Evolutionary conservation across 1,140 invertebrate genomes (phyloP), one percentile per base, ranked within the genome.

Genomic region (Planococcus citri): DNA sequence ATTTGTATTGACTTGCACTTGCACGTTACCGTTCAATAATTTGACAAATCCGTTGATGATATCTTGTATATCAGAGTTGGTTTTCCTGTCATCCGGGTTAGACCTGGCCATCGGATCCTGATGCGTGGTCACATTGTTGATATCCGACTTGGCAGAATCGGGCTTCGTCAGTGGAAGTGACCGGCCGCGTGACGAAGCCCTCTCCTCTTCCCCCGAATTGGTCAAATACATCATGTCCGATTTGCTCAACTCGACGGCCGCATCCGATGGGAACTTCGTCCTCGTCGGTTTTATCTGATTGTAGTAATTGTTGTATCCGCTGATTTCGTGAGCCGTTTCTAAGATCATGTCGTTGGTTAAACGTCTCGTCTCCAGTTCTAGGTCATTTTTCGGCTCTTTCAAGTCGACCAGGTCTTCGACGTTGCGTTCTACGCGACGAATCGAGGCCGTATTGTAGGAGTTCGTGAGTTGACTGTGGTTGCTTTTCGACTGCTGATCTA

Each of bases 11-110:
- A 88, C 86, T n/a, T 71, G 68, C 0, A 88, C 87, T 73, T 92
- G 90, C 0, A 92, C 90, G 73, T 94, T 92, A 0, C 91, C 91
- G 74, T 94, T 92, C 0, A 94, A 78, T 1, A 94, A 77, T 77
- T 94, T 92, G 0, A 94, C 90, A 38, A 95, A 90, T 12, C 91
- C 91, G 8, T 90, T 91, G 68, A 95, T 91, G 14, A 94, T 92
- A 75, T 94, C 92, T 77, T 94, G 89, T 69, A 94, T 92, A 77
- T 93, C 90, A 21, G 88, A 88, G 3, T 86, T 84, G 74, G 72
- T 73, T 51, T 69, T 69, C 29, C 75, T 21, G 68, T 71, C 33
- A 51, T 74, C 71, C 33, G 72, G 86, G 84, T 41, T 80, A 74
- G 82, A 75, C 4, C 71, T 79, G 77, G 68, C 41, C 25, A 25